Evolutionary conservation across 1,140 invertebrate genomes (phyloP), one percentile per base, ranked within the genome.

Genomic region (Heliconius hermathena): DNA sequence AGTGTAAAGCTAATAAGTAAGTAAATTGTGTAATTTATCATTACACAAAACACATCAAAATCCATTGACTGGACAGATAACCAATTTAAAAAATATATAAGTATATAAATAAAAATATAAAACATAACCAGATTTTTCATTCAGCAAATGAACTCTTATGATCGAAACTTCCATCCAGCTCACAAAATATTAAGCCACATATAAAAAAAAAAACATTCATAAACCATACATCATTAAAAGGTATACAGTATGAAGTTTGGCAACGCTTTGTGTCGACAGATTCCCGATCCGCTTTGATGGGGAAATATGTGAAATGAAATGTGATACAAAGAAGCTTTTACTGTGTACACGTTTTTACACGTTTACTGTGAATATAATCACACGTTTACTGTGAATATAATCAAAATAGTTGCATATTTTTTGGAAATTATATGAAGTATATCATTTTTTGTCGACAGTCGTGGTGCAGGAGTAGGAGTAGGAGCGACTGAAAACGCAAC

Each of bases 261-360:
- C 22, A 66, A 26, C 22, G 60, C 57, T 66, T 66, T 66, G 57
- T 66, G 57, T 29, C 60, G 60, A 66, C 60, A 66, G 60, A 29
- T 16, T 66, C 22, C 22, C 60, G 22, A 66, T 66, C 22, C 60
- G 60, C 60, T 66, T 66, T 66, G 60, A 66, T 66, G 60, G 60
- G 60, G 22, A 29, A 66, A 66, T 22, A 66, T 66, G 60, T 66
- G 60, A 66, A 66, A 66, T 66, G 60, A 66, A 66, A 66, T 66
- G 22, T 66, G 60, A 66, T 66, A 66, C 60, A 66, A 66, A 66
- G 26, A 26, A 22, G 22, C 22, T 66, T 66, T 66, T n/a, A 60
- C n/a, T 9, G 60, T 29, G 60, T 66, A 26, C 26, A 26, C 5
- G 13, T n/a, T n/a, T n/a, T n/a, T n/a, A n/a, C n/a, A n/a, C n/a